Base-by-base conservation (phyloP, 1,140 invertebrate genomes). In the Hesperophylax magnus region DNA sequence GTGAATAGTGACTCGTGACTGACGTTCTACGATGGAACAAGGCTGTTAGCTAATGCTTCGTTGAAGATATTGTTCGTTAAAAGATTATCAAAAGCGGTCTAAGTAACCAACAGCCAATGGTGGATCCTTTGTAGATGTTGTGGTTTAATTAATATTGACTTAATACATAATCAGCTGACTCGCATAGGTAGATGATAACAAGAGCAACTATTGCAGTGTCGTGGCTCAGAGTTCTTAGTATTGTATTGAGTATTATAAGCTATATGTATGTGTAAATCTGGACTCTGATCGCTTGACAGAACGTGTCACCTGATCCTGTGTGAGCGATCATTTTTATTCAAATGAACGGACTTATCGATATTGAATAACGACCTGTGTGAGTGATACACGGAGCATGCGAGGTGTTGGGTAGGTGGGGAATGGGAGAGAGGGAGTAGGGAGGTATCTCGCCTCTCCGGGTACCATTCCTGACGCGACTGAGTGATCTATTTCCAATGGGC, bases 401-500 rank as follows among this genome's bases (percentile, higher is more conserved):
- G 75, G 75, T 15, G 67, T 53, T 39, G 15, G 0, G 18, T 24
- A 5, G 77, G 24, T 18, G 76, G 53, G 65, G 31, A 15, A 52
- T 14, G 15, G 27, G 63, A 18, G 47, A 52, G 17, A 9, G 39
- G 39, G 34, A 11, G 39, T 14, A 11, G 39, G 39, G 39, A 14
- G 39, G 24, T 56, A 24, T n/a, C 60, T 17, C 20, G 39, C 31
- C 34, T 47, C 67, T 61, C 71, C 20, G 65, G 18, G 56, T 60
- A 31, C 24, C 20, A 72, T 69, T 67, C 77, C 63, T 75, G 65
- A 39, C 67, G 77, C 60, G 77, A 52, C 60, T 71, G 77, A 56
- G 63, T 71, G 63, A 79, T 77, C 80, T 81, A 81, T 81, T 81
- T 81, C 80, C 80, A 81, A 78, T 81, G 80, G 58, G 34, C 63